Evolutionary conservation across 1,140 invertebrate genomes (phyloP).

Genomic region (Apis florea): DNA sequence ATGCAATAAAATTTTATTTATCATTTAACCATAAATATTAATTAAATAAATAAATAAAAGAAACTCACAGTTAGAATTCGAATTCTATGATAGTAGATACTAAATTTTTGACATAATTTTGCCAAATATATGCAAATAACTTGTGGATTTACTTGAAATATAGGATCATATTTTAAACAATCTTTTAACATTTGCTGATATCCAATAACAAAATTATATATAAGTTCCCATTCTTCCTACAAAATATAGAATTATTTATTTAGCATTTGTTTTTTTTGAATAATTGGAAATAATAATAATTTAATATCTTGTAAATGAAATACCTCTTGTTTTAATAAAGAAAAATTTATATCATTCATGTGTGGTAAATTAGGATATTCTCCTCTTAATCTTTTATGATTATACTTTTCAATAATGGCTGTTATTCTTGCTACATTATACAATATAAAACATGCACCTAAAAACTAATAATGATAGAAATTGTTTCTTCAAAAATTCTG

Average conservation of each 20-base stretch:
- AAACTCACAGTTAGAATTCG: slow-evolving; percentile 84
- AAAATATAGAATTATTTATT: slow-evolving; percentile 19
- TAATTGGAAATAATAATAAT: neutral
- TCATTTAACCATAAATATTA: neutral
- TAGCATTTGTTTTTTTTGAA: neutral
- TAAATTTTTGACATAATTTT: slow-evolving; percentile 83
- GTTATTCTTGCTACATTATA: slow-evolving; percentile 86
- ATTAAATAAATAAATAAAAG: slow-evolving; percentile 25
- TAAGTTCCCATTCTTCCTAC: slow-evolving; percentile 87
- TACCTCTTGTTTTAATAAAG: slow-evolving; percentile 83
- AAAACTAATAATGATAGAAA: slow-evolving; percentile 51
- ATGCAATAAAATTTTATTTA: slow-evolving; percentile 34
- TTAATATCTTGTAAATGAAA: slow-evolving; percentile 8
- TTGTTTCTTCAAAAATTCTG: neutral
- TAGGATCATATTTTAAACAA: slow-evolving; percentile 77
- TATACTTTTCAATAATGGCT: slow-evolving; percentile 83
- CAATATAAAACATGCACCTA: slow-evolving; percentile 86
- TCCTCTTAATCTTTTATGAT: slow-evolving; percentile 77
- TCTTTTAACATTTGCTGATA: slow-evolving; percentile 83
- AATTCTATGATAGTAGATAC: slow-evolving; percentile 86
- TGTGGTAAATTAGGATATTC: slow-evolving; percentile 82
- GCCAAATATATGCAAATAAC: slow-evolving; percentile 84
- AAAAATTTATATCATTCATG: slow-evolving; percentile 82
- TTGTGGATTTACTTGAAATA: slow-evolving; percentile 82
- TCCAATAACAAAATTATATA: slow-evolving; percentile 84